Evolutionary conservation across 53 echinoderm and acorn worm genomes (phyloP).

Genomic region (Apostichopus leukothele): DNA sequence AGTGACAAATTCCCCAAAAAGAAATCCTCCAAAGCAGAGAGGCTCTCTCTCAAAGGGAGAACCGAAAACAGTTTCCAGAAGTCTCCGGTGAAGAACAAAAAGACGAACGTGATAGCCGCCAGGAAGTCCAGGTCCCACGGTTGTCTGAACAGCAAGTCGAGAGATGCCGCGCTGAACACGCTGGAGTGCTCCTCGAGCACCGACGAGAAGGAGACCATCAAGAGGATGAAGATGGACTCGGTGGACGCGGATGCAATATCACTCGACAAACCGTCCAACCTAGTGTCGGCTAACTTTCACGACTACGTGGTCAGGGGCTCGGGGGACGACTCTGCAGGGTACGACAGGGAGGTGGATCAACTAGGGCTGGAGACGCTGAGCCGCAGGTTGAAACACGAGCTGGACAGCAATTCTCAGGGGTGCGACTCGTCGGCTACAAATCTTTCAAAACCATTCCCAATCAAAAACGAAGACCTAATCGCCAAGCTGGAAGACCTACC

Average conservation of each 20-base stretch:
- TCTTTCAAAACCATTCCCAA: constrained; percentile 42
- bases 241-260: constrained; percentile 59
- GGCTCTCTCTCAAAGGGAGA: constrained; percentile 55
- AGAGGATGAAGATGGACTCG: constrained; percentile 95
- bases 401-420: constrained; percentile 35
- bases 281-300: constrained; percentile 74
- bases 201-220: constrained; percentile 73
- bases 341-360: constrained; percentile 53
- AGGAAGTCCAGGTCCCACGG: constrained; percentile 68
- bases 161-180: constrained; percentile 16
- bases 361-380: constrained; percentile 65
- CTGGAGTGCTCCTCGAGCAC: constrained; percentile 36
- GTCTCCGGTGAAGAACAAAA: constrained; percentile 71
- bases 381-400: constrained; percentile 60
- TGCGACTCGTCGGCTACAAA: constrained; percentile 45
- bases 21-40: constrained; percentile 54
- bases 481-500: constrained; percentile 36
- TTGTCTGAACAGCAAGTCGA: neutral
- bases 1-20: constrained; percentile 92
- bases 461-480: constrained; percentile 9
- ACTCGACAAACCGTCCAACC: constrained; percentile 72
- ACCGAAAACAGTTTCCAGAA: constrained; percentile 72
- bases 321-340: constrained; percentile 53
- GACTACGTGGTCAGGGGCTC: constrained; percentile 69
- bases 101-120: constrained; percentile 82